phyloP scores from a whole-genome alignment of 2,888 invertebrate genomes.

The Nipponacmea schrenckii region DNA sequence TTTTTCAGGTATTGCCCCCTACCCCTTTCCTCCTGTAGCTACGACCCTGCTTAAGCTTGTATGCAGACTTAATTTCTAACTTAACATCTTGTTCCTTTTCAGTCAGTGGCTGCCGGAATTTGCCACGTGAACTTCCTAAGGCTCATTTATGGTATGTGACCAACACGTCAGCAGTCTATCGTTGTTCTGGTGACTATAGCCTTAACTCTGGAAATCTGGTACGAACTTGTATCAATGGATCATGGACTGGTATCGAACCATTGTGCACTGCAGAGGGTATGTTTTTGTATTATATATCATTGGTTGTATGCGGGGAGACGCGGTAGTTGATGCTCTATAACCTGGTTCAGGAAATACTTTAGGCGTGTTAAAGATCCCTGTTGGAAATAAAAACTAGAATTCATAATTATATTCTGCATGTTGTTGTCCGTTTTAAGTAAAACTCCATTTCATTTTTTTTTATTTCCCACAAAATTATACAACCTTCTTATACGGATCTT shows the following conservation, averaged over 20 bases:
- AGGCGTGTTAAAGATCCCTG: too few species aligned
- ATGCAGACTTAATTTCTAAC: too few species aligned
- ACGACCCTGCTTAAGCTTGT: too few species aligned
- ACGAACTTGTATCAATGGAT: conserved; percentile 19
- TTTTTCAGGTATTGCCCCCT: too few species aligned
- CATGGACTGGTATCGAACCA: conserved; percentile 23
- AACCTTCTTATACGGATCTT: too few species aligned
- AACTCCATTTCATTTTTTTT: not conserved
- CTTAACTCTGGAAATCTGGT: conserved; percentile 18
- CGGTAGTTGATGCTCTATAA: too few species aligned
- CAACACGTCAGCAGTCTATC: conserved; percentile 9
- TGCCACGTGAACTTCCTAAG: not conserved
- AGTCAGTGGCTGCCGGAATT: not conserved
- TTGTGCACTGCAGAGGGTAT: conserved; percentile 17
- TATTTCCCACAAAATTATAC: not conserved
- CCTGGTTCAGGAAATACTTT: too few species aligned
- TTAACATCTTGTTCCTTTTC: not conserved
- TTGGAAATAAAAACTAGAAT: too few species aligned
- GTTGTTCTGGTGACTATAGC: conserved; percentile 10
- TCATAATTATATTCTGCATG: too few species aligned
- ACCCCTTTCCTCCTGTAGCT: too few species aligned
- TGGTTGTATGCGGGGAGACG: not conserved
- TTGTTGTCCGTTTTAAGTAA: too few species aligned
- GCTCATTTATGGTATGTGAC: not conserved
- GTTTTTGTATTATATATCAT: not conserved